A percentile compares a stretch with the other conserved stretches of the same genome.
Evolutionary conservation across 2,888 invertebrate species (phyloP).

Genomic region (Alentia gelatinosa): DNA sequence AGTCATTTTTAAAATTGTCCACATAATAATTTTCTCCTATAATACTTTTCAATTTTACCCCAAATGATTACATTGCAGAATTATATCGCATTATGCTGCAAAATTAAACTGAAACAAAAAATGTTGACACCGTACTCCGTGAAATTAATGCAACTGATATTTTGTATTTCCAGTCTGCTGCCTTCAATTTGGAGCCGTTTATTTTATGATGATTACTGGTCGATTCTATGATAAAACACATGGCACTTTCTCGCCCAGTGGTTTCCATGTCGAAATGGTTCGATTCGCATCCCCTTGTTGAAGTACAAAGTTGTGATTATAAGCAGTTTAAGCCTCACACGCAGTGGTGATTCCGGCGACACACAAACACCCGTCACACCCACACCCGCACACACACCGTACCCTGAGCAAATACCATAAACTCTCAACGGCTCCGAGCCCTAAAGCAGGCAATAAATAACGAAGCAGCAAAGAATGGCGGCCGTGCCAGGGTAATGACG

Average conservation of each 20-base stretch:
- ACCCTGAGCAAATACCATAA: neutral
- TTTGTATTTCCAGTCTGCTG: neutral
- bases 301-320: neutral
- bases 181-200: neutral
- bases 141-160: neutral
- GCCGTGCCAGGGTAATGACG: neutral
- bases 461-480: neutral
- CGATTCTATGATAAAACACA: neutral
- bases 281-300: neutral
- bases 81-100: too few relatives aligned
- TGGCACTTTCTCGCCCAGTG: neutral
- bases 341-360: neutral
- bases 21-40: too few relatives aligned
- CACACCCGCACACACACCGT: neutral
- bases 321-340: neutral
- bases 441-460: neutral
- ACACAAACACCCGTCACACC: neutral
- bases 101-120: too few relatives aligned
- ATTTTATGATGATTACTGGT: neutral
- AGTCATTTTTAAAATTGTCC: too few relatives aligned
- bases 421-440: neutral
- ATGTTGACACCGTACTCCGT: too few relatives aligned
- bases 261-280: neutral
- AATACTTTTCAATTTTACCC: too few relatives aligned
- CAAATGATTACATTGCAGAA: too few relatives aligned